Evolutionary conservation across 2,888 invertebrate genomes (phyloP).

Genomic region (Microdon myrmicae): DNA sequence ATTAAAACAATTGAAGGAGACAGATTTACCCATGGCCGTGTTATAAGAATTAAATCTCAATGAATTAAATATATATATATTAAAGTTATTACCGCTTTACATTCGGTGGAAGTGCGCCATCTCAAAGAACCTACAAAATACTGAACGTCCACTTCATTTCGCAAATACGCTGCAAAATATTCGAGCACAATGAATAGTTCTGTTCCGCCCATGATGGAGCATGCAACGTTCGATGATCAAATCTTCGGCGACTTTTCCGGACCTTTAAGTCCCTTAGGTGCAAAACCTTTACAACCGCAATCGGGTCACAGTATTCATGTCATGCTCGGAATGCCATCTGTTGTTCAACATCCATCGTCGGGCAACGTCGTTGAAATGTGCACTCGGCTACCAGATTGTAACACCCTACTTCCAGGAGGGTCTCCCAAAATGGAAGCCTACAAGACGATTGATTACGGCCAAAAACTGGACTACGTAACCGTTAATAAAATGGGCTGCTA

Average conservation of each 20-base stretch:
- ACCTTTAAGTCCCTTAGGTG: slow-evolving; percentile 69
- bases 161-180: too few relatives aligned
- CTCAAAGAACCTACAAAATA: too few relatives aligned
- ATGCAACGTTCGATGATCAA: slow-evolving; percentile 79
- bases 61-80: too few relatives aligned
- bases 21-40: too few relatives aligned
- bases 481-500: slow-evolving; percentile 65
- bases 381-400: slow-evolving; percentile 65
- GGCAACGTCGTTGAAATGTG: slow-evolving; percentile 57
- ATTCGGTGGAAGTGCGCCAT: too few relatives aligned
- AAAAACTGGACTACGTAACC: slow-evolving; percentile 63
- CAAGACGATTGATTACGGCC: slow-evolving; percentile 60
- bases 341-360: slow-evolving; percentile 55
- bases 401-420: slow-evolving; percentile 63
- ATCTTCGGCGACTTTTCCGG: slow-evolving; percentile 80
- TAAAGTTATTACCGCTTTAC: too few relatives aligned
- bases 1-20: too few relatives aligned
- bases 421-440: slow-evolving; percentile 64
- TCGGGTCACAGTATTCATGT: slow-evolving; percentile 73
- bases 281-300: slow-evolving; percentile 62
- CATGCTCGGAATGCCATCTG: slow-evolving; percentile 72
- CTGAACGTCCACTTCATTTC: too few relatives aligned
- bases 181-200: slow-evolving; percentile 9
- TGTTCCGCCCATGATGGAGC: slow-evolving; percentile 72
- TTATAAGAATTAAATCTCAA: too few relatives aligned